phyloP scores from a whole-genome alignment of 1,140 invertebrate genomes.

The Zaprionus camerounensis region DNA sequence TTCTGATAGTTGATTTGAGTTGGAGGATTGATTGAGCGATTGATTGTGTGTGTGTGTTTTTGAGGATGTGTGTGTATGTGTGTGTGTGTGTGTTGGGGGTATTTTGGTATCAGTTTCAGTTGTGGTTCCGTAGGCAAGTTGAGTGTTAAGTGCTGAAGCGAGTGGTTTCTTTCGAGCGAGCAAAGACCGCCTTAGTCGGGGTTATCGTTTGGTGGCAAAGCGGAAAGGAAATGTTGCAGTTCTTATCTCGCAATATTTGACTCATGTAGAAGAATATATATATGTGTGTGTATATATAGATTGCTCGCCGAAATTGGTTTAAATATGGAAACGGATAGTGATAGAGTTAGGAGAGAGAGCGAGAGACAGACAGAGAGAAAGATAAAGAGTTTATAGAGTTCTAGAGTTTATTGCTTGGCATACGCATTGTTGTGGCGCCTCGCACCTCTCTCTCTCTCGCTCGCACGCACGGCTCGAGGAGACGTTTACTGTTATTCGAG shows the following conservation, averaged over 20 bases:
- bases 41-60: constrained; percentile 4
- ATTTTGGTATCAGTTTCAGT: constrained; percentile 16
- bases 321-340: neutral
- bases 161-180: constrained; percentile 74
- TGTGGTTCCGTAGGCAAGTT: constrained; percentile 48
- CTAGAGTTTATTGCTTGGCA: constrained; percentile 52
- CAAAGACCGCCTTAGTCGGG: constrained; percentile 71
- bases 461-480: constrained; percentile 17
- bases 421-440: constrained; percentile 34
- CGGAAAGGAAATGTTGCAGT: constrained; percentile 79
- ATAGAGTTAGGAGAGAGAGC: neutral
- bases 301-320: constrained; percentile 70
- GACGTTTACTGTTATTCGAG: constrained; percentile 49
- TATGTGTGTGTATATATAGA: constrained; percentile 19
- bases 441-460: constrained; percentile 13
- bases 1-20: constrained; percentile 69
- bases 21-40: constrained; percentile 3
- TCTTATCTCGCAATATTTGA: constrained; percentile 63
- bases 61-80: neutral
- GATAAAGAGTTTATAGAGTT: constrained; percentile 26
- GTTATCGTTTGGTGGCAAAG: constrained; percentile 67
- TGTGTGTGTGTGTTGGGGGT: constrained; percentile 32
- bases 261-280: constrained; percentile 59
- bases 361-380: neutral
- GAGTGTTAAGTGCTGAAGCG: constrained; percentile 74